Evolutionary conservation across 2,797 vertebrate species (phyloP).

Genomic region (Gymnodraco acuticeps): DNA sequence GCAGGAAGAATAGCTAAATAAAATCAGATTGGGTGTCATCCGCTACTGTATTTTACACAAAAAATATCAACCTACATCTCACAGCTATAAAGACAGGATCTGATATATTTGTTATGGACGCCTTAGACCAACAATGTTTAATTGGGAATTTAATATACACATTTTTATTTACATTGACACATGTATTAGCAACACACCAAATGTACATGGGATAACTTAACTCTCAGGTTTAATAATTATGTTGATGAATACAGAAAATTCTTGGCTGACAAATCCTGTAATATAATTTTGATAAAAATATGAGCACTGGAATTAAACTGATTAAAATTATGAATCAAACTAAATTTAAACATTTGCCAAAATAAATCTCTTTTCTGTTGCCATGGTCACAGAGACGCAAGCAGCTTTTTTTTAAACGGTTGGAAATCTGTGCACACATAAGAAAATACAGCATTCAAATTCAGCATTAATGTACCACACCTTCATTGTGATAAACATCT

Average conservation of each 20-base stretch:
- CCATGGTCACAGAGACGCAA: slow-evolving; percentile 57
- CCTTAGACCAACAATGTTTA: neutral
- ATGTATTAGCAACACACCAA: slow-evolving; percentile 73
- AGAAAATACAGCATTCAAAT: slow-evolving; percentile 67
- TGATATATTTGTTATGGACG: slow-evolving; percentile 31
- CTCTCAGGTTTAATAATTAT: slow-evolving; percentile 81
- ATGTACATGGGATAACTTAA: slow-evolving; percentile 76
- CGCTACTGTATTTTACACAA: slow-evolving; percentile 20
- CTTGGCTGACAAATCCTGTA: slow-evolving; percentile 12
- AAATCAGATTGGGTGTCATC: slow-evolving; percentile 23
- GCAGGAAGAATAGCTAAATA: slow-evolving; percentile 47
- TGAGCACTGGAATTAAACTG: slow-evolving; percentile 26
- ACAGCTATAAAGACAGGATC: slow-evolving; percentile 25
- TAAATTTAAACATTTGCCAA: slow-evolving; percentile 35
- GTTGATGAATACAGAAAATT: slow-evolving; percentile 66
- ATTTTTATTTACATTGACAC: slow-evolving; percentile 85
- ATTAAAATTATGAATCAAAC: slow-evolving; percentile 31
- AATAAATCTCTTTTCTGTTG: slow-evolving; percentile 48
- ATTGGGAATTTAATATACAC: slow-evolving; percentile 68
- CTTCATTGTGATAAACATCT: slow-evolving; percentile 66
- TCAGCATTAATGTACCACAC: slow-evolving; percentile 76
- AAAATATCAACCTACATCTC: slow-evolving; percentile 24
- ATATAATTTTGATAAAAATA: slow-evolving; percentile 11
- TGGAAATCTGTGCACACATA: slow-evolving; percentile 56
- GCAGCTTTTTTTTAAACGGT: slow-evolving; percentile 53